Evolutionary conservation across 2,888 invertebrate genomes (phyloP).

Genomic region (Trachelus tabidus): DNA sequence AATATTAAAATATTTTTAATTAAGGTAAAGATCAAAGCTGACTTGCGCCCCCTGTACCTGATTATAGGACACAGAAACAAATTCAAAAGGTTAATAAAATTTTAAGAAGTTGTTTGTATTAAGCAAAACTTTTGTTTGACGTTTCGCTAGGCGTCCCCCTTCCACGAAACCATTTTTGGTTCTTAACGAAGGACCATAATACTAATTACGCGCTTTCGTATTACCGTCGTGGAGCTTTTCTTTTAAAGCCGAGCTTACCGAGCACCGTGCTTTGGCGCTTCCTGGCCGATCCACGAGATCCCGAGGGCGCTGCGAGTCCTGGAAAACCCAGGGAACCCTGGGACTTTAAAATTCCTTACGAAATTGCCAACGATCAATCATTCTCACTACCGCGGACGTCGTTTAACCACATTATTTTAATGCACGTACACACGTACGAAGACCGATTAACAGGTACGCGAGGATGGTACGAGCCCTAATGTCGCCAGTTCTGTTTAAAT

Average conservation of each 20-base stretch:
- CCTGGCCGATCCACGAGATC: background rate
- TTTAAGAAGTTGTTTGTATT: background rate
- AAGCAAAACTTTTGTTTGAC: background rate
- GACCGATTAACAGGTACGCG: background rate
- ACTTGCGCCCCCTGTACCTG: too few species aligned
- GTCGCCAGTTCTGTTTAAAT: background rate
- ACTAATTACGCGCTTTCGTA: background rate
- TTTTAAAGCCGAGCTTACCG: background rate
- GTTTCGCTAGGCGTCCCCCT: background rate
- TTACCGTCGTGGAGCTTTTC: background rate
- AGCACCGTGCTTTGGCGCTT: background rate
- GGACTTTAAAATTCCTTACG: background rate
- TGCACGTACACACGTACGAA: conserved; percentile 19
- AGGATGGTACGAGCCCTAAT: background rate
- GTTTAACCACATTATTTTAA: conserved; percentile 28
- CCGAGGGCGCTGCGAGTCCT: background rate
- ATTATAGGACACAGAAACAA: too few species aligned
- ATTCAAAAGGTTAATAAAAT: background rate
- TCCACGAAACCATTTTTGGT: background rate
- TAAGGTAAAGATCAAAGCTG: background rate
- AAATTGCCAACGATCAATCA: background rate
- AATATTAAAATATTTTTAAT: background rate
- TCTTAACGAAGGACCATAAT: background rate
- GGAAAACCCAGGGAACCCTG: background rate
- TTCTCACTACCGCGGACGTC: background rate